These are phyloP conservation scores for Myotis myotis DNA, from an alignment of 2,797 vertebrate species.

Conservation along the genomic window DNA sequence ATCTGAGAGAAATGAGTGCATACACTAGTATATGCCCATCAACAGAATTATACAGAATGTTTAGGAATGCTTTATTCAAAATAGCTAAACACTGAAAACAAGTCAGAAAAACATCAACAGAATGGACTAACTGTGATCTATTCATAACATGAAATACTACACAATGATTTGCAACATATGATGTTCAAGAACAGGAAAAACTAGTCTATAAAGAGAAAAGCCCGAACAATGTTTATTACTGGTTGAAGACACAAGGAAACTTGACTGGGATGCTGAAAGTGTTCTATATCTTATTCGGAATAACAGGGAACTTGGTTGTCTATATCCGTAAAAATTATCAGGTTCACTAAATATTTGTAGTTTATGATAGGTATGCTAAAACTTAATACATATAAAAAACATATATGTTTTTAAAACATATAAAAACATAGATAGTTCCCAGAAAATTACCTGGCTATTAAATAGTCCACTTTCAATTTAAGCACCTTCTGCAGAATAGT, in stretches of 20 bases:
- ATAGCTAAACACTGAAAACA: slow-evolving; percentile 11
- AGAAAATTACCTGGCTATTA: slow-evolving; percentile 94
- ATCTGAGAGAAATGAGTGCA: background rate
- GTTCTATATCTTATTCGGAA: background rate
- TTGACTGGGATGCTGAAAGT: background rate
- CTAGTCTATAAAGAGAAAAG: background rate
- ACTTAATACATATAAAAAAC: background rate
- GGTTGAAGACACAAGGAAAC: background rate
- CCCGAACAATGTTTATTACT: slow-evolving; percentile 14
- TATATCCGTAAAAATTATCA: background rate
- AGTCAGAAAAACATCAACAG: slow-evolving; percentile 37
- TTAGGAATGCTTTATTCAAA: slow-evolving; percentile 13
- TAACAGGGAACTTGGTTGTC: background rate
- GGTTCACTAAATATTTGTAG: slow-evolving; percentile 1
- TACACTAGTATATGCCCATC: background rate
- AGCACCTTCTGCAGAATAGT: slow-evolving; percentile 96
- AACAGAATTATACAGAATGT: background rate
- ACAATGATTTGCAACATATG: background rate
- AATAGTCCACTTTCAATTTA: slow-evolving; percentile 97
- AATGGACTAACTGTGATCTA: background rate
- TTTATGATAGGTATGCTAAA: slow-evolving; percentile 19
- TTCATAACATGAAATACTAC: slow-evolving; percentile 46
- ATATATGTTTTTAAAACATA: background rate
- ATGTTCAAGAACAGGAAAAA: slow-evolving; percentile 35
- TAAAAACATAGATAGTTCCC: background rate